Conservation (phyloP, 2,888 invertebrate species). For the Lamellibrachia columna region DNA sequence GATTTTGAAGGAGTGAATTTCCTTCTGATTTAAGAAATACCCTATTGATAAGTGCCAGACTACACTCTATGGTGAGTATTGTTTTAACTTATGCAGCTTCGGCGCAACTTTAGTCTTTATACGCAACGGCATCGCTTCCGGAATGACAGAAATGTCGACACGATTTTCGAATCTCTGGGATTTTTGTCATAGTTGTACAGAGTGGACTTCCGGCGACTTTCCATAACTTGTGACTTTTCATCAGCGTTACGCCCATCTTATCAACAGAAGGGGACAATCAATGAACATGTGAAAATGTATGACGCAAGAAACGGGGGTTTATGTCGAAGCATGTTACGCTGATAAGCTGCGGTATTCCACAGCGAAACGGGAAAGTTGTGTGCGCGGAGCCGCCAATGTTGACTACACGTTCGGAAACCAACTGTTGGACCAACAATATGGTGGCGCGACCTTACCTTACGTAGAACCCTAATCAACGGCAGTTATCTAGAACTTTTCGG, state of each 20-base stretch:
- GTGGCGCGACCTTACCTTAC: conserved; percentile 1
- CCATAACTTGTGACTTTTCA: conserved; percentile 16
- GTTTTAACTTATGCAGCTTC: conserved; percentile 16
- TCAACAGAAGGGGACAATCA: conserved; percentile 3
- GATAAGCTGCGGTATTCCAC: neutral
- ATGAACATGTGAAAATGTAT: neutral
- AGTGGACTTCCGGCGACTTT: conserved; percentile 16
- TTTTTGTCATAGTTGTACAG: conserved; percentile 25
- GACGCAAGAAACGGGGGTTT: neutral
- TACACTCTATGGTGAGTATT: conserved; percentile 10
- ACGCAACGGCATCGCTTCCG: conserved; percentile 12
- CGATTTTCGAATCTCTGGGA: conserved; percentile 26
- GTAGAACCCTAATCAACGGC: neutral
- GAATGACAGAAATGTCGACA: conserved; percentile 17
- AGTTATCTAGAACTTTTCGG: neutral
- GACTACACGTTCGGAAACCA: neutral
- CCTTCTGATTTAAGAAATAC: conserved; percentile 12
- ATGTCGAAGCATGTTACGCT: neutral
- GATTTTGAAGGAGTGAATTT: conserved; percentile 8
- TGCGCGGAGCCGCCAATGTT: conserved; percentile 3
- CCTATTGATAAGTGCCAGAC: conserved; percentile 16
- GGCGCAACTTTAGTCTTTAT: neutral
- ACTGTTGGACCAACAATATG: conserved; percentile 13
- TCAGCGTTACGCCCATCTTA: neutral
- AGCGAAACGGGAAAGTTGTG: neutral